Evolutionary conservation across 2,797 vertebrate species (phyloP), one percentile per base, ranked within the genome.

Genomic region (Crocidura indochinensis): DNA sequence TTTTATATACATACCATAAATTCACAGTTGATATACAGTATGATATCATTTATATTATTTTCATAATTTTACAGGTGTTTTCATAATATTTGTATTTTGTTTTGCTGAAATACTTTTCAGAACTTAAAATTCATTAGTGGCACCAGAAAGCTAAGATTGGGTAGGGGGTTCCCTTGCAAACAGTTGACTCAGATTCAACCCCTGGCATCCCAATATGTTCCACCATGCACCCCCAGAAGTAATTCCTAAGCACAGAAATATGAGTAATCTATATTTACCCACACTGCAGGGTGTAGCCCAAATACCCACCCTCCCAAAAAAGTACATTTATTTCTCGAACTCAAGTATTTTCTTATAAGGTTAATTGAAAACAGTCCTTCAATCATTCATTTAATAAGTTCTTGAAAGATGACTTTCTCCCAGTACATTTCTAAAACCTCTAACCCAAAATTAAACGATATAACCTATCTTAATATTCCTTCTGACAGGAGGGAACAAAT

Each of bases 281-380:
- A 38, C 38, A 38, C 38, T 38, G 38, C 38, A 38, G 38, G 5
- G 38, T 38, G 38, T 38, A 38, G 38, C 38, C 38, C 38, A 38
- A 38, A 38, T 38, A 38, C 38, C 38, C 38, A 38, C 38, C 38
- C 38, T 38, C 2, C 38, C 38, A 38, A 38, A 38, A 38, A 38
- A 38, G 38, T 38, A 38, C 38, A 38, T 71, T 71, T 67, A 77
- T 77, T 53, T 14, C 38, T 29, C 68, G 73, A 77, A 81, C 20
- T 84, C 51, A 81, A 81, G 24, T 47, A 38, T 80, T 93, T 86
- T 93, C 56, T 65, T 89, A 10, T 38, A n/a, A 22, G 49, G 5
- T 73, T 26, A 15, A 64, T 84, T 38, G 38, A 38, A 69, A 84
- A 10, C 11, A n/a, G 46, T 84, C 51, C 65, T 86, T 87, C 72